Evolutionary conservation across 2,113 vertebrate genomes (phyloP).

Genomic region (Heteronetta atricapilla): DNA sequence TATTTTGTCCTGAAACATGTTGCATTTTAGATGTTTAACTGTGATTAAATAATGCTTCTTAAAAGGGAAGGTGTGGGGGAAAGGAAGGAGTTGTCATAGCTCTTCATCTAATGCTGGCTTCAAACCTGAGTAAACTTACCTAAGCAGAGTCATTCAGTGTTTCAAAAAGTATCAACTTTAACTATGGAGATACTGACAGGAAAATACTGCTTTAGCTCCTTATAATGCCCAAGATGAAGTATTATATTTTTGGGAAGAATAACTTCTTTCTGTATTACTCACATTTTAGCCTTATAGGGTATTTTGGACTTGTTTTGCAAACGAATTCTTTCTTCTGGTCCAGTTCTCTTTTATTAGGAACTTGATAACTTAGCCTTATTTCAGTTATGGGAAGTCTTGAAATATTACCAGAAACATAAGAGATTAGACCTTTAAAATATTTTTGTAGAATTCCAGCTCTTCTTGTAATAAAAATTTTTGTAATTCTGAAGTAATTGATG

Average conservation of each 20-base stretch:
- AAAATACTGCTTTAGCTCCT: background rate
- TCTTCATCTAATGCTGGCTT: background rate
- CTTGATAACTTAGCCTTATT: background rate
- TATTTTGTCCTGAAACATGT: background rate
- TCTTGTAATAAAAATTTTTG: background rate
- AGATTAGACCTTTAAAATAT: background rate
- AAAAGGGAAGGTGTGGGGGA: fast-evolving
- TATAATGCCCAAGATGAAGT: background rate
- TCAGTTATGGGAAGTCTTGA: background rate
- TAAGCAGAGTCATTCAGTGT: background rate
- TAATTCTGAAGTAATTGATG: background rate
- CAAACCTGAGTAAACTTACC: background rate
- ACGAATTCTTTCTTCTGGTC: background rate
- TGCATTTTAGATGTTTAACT: too few species aligned
- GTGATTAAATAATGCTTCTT: background rate
- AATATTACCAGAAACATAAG: background rate
- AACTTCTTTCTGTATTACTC: background rate
- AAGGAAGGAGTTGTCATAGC: fast-evolving
- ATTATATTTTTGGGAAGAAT: background rate
- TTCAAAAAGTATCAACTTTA: background rate
- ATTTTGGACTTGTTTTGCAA: background rate
- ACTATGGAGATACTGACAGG: background rate
- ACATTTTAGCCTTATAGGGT: background rate
- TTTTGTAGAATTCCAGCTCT: background rate
- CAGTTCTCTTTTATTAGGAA: background rate